Percentiles rank a stretch among this genome's conserved stretches.
phyloP scores from a whole-genome alignment of 1,140 invertebrate species.

The Babylonia areolata region DNA sequence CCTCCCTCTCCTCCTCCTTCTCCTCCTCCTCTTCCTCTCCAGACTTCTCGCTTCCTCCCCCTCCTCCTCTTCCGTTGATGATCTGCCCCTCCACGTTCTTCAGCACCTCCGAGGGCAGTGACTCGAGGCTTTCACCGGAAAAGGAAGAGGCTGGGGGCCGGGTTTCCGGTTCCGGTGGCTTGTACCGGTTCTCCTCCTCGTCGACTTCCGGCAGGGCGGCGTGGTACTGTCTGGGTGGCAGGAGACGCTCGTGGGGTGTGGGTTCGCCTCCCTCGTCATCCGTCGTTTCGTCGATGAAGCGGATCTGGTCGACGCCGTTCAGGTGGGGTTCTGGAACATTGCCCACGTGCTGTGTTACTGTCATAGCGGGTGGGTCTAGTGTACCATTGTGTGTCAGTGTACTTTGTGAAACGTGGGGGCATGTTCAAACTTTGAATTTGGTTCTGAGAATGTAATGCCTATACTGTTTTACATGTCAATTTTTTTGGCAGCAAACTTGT shows the following conservation, averaged over 20 bases:
- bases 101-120: slow-evolving; percentile 29
- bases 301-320: slow-evolving; percentile 44
- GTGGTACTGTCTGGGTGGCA: neutral
- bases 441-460: no score
- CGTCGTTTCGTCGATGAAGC: slow-evolving; percentile 44
- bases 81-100: slow-evolving; percentile 31
- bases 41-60: neutral
- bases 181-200: neutral
- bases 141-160: neutral
- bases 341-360: no score
- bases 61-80: neutral
- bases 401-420: no score
- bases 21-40: neutral
- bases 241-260: slow-evolving; percentile 26
- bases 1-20: neutral
- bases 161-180: slow-evolving; percentile 25
- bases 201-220: slow-evolving; percentile 34
- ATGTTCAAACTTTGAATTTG: no score
- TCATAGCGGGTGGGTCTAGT: no score
- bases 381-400: no score
- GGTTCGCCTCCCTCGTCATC: slow-evolving; percentile 37
- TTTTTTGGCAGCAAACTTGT: no score
- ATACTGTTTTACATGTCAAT: no score
- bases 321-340: slow-evolving; percentile 38
- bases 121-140: slow-evolving; percentile 26